Evolutionary conservation across 2,797 vertebrate genomes (phyloP).

Genomic region (Catharus ustulatus): DNA sequence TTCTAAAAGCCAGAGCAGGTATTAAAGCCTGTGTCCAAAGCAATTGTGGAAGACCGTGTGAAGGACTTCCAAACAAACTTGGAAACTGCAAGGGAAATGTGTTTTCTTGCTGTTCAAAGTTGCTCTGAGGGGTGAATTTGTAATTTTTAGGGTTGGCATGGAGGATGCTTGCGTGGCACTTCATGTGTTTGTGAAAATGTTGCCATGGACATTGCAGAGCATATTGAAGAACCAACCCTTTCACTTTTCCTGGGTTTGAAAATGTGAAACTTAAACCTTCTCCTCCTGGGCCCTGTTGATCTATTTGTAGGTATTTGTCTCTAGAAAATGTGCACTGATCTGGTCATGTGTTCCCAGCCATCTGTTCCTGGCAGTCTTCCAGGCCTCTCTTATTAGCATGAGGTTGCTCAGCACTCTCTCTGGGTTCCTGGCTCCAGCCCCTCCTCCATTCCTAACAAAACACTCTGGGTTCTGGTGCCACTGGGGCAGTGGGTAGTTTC

Average conservation of each 20-base stretch:
- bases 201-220: rapidly evolving
- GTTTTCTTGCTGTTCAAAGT: neutral
- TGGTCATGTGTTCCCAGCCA: slow-evolving; percentile 45
- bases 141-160: neutral
- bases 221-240: neutral
- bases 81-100: neutral
- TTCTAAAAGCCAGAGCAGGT: neutral
- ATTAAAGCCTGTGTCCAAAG: neutral
- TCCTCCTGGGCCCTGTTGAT: slow-evolving; percentile 33
- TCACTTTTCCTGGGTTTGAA: neutral
- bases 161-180: neutral
- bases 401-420: slow-evolving; percentile 54
- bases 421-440: neutral
- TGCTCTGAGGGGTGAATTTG: neutral
- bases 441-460: neutral
- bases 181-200: neutral
- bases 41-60: rapidly evolving
- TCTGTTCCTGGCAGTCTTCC: slow-evolving; percentile 33
- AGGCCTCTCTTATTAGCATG: slow-evolving; percentile 24
- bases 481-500: neutral
- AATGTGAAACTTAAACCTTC: slow-evolving; percentile 23
- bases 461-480: rapidly evolving
- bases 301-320: slow-evolving; percentile 64
- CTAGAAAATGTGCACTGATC: slow-evolving; percentile 37
- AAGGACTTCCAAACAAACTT: neutral